Evolutionary conservation across 2,113 vertebrate species (phyloP).

Genomic region (Oryzias celebensis): DNA sequence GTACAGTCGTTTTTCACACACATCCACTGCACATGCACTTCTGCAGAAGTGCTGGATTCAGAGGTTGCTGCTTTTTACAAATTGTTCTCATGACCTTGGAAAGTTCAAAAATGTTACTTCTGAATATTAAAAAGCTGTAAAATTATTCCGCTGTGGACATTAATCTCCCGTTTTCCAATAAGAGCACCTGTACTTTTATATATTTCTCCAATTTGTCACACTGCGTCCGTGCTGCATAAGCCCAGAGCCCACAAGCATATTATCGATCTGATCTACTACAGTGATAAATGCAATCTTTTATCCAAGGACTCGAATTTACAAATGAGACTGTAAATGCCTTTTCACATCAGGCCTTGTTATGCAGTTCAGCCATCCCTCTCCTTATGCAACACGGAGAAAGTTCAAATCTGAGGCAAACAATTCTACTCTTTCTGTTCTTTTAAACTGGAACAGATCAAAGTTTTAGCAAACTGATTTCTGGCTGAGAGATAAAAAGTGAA

Average conservation of each 20-base stretch:
- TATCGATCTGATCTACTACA: slow-evolving; percentile 53
- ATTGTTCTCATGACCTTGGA: slow-evolving; percentile 20
- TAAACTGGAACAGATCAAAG: background rate
- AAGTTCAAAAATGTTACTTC: slow-evolving; percentile 22
- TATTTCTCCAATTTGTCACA: slow-evolving; percentile 62
- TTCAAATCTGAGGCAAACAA: background rate
- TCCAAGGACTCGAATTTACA: slow-evolving; percentile 43
- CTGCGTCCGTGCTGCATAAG: slow-evolving; percentile 37
- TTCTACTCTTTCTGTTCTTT: background rate
- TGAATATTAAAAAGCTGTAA: slow-evolving; percentile 32
- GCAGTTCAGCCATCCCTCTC: background rate
- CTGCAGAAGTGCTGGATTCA: background rate
- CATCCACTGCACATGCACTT: background rate
- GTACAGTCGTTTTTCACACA: too few species aligned
- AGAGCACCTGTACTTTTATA: slow-evolving; percentile 45
- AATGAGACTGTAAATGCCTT: slow-evolving; percentile 34
- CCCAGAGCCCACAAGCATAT: slow-evolving; percentile 32
- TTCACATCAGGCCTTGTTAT: slow-evolving; percentile 19
- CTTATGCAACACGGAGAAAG: background rate
- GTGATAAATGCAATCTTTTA: slow-evolving; percentile 59
- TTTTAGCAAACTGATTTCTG: background rate
- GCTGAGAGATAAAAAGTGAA: background rate
- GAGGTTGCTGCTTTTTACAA: slow-evolving; percentile 1
- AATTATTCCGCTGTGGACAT: slow-evolving; percentile 31
- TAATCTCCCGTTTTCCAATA: slow-evolving; percentile 40